Evolutionary conservation across 2,888 invertebrate genomes (phyloP), one percentile per base, ranked within the genome.

Genomic region (Cylindroiulus punctatus): DNA sequence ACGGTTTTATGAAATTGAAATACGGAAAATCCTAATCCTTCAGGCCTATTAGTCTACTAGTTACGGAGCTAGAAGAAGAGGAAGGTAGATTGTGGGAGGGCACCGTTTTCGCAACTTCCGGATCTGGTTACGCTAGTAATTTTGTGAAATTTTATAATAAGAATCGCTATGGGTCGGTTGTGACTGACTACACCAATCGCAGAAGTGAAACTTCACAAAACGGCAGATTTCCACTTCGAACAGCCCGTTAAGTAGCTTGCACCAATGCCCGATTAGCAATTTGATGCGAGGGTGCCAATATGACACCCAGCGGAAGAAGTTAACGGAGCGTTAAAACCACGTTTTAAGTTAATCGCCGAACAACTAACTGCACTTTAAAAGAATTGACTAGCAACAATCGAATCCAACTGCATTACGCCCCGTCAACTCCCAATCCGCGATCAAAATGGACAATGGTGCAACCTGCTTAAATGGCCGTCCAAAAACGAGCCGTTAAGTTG

Each of bases 1-100:
- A 65, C 65, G 65, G 65, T 65, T 65, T 65, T 65, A 65, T 65
- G 65, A 65, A 65, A 65, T 65, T 65, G 65, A 65, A 65, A 65
- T 65, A 65, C 65, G 65, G 26, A 65, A 65, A 57, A 26, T 65
- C 65, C 65, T 65, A 65, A 65, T 65, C 47, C 19, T 65, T 65
- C 8, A 65, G 65, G 65, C 65, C 65, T 65, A 65, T 26, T 26
- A 10, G 65, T 65, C 65, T 65, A 65, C n/a, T 26, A 26, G 26
- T 65, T 65, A 65, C 65, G 65, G 65, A 65, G 65, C 65, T 65
- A 65, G 65, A 65, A 26, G 65, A 57, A 19, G 47, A 47, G 47
- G 47, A 47, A 65, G 26, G 65, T n/a, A 65, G 65, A 65, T n/a
- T 65, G 57, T 65, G 65, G 65, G 65, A 30, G 65, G 65, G 65